Base-by-base conservation (phyloP, 1,140 invertebrate species). In the Diabrotica undecimpunctata region DNA sequence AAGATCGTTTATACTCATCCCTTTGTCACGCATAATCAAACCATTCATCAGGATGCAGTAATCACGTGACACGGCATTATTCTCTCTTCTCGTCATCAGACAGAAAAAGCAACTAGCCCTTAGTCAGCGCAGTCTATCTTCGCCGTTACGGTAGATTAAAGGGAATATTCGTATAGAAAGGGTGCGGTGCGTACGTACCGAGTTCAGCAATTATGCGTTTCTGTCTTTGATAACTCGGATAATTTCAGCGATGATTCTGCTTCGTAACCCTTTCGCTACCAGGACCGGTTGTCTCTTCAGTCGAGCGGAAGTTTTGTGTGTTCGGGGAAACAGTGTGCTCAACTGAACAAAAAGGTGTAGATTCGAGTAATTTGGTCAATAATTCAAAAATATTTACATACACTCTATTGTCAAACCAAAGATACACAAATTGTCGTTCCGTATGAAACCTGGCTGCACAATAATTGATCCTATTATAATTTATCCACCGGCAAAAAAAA, bases 171-270 rank as follows among this genome's bases (percentile, higher is more conserved):
- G n/a, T 3, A 46, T 8, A 46, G 41, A 46, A 46, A 46, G n/a
- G 41, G 41, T 25, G 25, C 25, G 41, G 41, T 46, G 41, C 41
- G 41, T 46, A 46, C 41, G 41, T 46, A 46, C 25, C 25, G 25
- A 46, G 41, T 46, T 46, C 41, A 46, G 41, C 41, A 46, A 46
- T 46, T 46, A 46, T 46, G 41, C 41, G 41, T 46, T 46, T 46
- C 41, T 46, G 41, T 46, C 41, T 46, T 46, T 46, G 41, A 46
- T 46, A 46, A 46, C 41, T 46, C 41, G 41, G 8, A 46, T 46
- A 46, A 46, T 46, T 46, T 46, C 41, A 46, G 41, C 41, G n/a
- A 46, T n/a, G 41, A 46, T 10, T 46, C 41, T 46, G 41, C 41
- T n/a, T 8, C 41, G 41, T 46, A 46, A 46, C 41, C n/a, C 41